Evolutionary conservation across 2,113 vertebrate genomes (phyloP).

Genomic region (Oncorhynchus tshawytscha): DNA sequence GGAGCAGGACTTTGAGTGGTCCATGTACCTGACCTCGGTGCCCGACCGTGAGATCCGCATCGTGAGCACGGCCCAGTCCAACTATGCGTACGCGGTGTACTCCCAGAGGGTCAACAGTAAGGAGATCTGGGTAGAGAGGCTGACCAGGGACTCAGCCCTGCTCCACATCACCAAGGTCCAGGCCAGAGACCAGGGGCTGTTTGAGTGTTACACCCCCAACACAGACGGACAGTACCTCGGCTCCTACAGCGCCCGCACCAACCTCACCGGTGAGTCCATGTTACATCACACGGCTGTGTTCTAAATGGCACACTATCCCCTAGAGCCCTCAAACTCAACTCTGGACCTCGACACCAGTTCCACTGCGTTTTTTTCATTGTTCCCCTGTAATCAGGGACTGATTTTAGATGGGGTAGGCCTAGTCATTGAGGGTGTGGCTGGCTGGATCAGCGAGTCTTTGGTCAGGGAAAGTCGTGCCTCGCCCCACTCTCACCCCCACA

Average conservation of each 20-base stretch:
- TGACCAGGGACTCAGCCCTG: slow-evolving; percentile 77
- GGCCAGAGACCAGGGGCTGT: slow-evolving; percentile 80
- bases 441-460: slow-evolving; percentile 4
- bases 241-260: slow-evolving; percentile 82
- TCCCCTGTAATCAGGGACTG: too few relatives aligned
- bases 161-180: slow-evolving; percentile 89
- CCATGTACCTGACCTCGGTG: slow-evolving; percentile 82
- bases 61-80: slow-evolving; percentile 84
- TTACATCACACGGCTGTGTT: too few relatives aligned
- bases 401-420: too few relatives aligned
- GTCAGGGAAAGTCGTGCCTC: background rate
- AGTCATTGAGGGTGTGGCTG: background rate
- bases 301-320: too few relatives aligned
- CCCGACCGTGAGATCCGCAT: slow-evolving; percentile 90
- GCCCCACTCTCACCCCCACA: background rate
- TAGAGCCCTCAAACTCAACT: too few relatives aligned
- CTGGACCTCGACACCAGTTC: too few relatives aligned
- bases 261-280: slow-evolving; percentile 83
- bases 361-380: too few relatives aligned
- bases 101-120: slow-evolving; percentile 79
- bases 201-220: slow-evolving; percentile 82
- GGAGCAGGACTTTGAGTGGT: slow-evolving; percentile 93
- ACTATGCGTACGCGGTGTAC: slow-evolving; percentile 89
- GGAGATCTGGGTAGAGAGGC: slow-evolving; percentile 87
- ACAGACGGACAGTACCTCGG: slow-evolving; percentile 77